Evolutionary conservation across 2,888 invertebrate genomes (phyloP).

Genomic region (Drosophila atripex): DNA sequence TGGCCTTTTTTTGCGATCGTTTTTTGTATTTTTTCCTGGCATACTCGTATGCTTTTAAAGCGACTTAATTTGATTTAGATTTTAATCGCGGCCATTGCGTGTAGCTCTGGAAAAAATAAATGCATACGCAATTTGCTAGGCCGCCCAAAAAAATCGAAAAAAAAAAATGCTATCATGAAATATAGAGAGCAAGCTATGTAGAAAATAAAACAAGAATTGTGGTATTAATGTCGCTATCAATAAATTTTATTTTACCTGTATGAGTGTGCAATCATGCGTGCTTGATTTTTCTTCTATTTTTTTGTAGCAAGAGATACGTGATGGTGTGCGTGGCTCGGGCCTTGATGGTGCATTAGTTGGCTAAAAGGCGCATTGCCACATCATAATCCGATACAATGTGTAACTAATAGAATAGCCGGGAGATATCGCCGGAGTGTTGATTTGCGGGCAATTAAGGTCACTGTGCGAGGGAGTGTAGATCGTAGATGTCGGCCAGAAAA

Average conservation of each 20-base stretch:
- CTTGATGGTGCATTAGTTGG: slow-evolving; percentile 76
- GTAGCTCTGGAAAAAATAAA: slow-evolving; percentile 58
- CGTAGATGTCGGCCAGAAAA: slow-evolving; percentile 9
- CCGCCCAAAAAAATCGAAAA: slow-evolving; percentile 30
- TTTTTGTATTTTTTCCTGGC: slow-evolving; percentile 53
- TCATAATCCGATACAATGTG: slow-evolving; percentile 19
- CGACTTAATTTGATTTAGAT: slow-evolving; percentile 80
- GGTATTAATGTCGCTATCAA: slow-evolving; percentile 76
- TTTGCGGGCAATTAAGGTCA: slow-evolving; percentile 76
- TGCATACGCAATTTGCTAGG: slow-evolving; percentile 64
- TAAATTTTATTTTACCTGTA: slow-evolving; percentile 62
- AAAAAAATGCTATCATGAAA: slow-evolving; percentile 35
- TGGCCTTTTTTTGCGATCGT: slow-evolving; percentile 41
- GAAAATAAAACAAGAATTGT: slow-evolving; percentile 46
- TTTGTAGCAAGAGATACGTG: background rate
- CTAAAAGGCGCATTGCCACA: slow-evolving; percentile 60
- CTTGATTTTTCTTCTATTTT: slow-evolving; percentile 6
- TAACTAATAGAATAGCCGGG: slow-evolving; percentile 63
- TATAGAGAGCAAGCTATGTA: slow-evolving; percentile 41
- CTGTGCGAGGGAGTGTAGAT: slow-evolving; percentile 24
- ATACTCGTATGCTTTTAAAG: slow-evolving; percentile 71
- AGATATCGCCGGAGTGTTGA: slow-evolving; percentile 69
- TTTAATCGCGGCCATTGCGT: slow-evolving; percentile 77
- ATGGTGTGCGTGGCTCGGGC: slow-evolving; percentile 59
- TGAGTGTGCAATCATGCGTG: slow-evolving; percentile 44